These are phyloP conservation scores for Alloscopus bannaensis DNA, from an alignment of 2,888 invertebrate genomes.

Conservation along the genomic window DNA sequence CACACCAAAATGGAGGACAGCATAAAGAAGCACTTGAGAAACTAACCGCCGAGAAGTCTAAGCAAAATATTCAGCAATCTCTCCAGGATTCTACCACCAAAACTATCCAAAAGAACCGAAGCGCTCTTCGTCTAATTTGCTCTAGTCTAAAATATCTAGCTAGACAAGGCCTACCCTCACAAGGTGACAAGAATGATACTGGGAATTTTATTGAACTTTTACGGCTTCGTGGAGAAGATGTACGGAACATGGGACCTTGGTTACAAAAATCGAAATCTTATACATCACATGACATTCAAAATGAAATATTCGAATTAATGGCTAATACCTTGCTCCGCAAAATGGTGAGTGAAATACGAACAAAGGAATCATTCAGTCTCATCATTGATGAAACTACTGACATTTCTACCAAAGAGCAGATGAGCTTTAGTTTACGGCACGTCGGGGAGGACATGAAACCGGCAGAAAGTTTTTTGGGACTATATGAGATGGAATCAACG, in stretches of 20 bases:
- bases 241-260: background rate
- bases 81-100: background rate
- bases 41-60: background rate
- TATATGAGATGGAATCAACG: background rate
- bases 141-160: background rate
- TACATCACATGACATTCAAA: background rate
- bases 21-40: background rate
- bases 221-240: background rate
- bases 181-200: background rate
- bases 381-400: background rate
- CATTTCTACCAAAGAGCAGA: background rate
- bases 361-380: background rate
- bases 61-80: background rate
- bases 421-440: background rate
- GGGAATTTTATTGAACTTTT: constrained; percentile 18
- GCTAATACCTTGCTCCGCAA: background rate
- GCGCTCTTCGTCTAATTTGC: background rate
- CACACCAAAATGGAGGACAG: background rate
- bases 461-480: background rate
- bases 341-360: background rate
- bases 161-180: background rate
- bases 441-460: background rate
- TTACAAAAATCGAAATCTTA: background rate
- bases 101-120: background rate
- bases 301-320: constrained; percentile 7